These are phyloP conservation scores for Antrozous pallidus DNA, from an alignment of 2,797 vertebrate genomes.

Conservation along the genomic window DNA sequence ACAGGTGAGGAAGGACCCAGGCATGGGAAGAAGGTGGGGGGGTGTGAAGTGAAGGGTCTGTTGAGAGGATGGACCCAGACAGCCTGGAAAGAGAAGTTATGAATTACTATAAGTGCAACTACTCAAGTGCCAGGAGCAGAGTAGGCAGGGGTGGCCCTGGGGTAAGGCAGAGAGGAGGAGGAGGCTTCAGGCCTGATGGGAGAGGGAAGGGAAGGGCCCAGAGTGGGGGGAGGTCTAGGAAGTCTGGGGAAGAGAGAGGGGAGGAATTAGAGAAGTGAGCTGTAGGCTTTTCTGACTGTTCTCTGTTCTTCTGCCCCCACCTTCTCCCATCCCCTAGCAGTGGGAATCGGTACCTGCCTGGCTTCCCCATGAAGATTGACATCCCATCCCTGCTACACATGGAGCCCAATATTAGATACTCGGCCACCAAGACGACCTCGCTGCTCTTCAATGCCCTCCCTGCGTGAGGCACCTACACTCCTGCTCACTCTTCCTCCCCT, in stretches of 20 bases:
- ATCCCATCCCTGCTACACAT: conserved; percentile 69
- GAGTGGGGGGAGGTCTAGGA: not conserved
- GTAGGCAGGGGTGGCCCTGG: not conserved
- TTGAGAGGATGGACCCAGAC: not conserved
- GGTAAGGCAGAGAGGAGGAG: not conserved
- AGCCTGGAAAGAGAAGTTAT: not conserved
- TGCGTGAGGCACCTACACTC: conserved; percentile 45
- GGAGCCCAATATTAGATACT: conserved; percentile 75
- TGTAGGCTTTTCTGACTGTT: not conserved
- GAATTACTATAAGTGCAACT: not conserved
- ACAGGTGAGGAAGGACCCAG: conserved; percentile 52
- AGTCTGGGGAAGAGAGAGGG: not conserved
- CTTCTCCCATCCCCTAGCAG: not conserved
- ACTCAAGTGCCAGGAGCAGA: not conserved
- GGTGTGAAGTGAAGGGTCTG: not conserved
- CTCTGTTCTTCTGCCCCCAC: not conserved
- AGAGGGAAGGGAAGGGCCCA: not conserved
- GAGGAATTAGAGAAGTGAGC: not conserved
- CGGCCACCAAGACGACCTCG: conserved; percentile 65
- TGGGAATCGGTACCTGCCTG: conserved; percentile 64
- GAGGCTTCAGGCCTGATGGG: not conserved
- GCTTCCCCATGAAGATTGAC: conserved; percentile 74
- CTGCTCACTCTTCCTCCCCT: not conserved
- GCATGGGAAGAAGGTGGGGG: not conserved
- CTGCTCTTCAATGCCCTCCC: conserved; percentile 73